Base-by-base conservation (phyloP, 2,888 invertebrate genomes). In the Trachelus tabidus region DNA sequence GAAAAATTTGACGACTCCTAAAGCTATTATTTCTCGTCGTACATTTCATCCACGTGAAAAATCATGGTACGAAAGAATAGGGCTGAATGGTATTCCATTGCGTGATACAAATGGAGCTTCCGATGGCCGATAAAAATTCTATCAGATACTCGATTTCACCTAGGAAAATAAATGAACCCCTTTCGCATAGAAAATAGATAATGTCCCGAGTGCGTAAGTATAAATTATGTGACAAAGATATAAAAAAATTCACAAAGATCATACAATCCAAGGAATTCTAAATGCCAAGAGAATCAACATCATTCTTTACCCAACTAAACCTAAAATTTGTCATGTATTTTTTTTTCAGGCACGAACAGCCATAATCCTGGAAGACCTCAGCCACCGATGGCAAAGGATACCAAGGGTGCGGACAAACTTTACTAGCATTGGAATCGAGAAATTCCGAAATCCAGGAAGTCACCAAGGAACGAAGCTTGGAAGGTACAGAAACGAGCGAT, bases 351-450 rank as follows among this genome's bases (percentile, higher is more conserved):
- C 83, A 77, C 77, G 82, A 81, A 80, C 82, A 34, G 79, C 76
- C 84, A 81, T 83, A 83, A 83, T 83, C 82, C 81, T 79, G 75
- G 75, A 75, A 40, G 79, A 76, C 76, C 79, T 78, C 79, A 73
- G 73, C 75, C 73, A 69, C 73, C 76, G 56, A 73, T 35, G 56
- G 35, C 56, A 56, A 34, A 34, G 76, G 34, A 71, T n/a, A 31
- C 4, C 34, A 69, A 69, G 68, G 77, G 56, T 71, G 77, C n/a
- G 75, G 34, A 73, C 34, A 34, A 69, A 69, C 56, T 56, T 56
- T 56, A 23, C 2, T 9, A 23, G 56, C 9, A 31, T 71, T 31
- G 35, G 37, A 35, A 74, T 74, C 74, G 79, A 74, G 75, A 79
- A 81, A 83, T 82, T 80, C 79, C 69, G 80, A 79, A 80, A 83